phyloP scores from a whole-genome alignment of 1,140 invertebrate species.

The Branchinecta lindahli region DNA sequence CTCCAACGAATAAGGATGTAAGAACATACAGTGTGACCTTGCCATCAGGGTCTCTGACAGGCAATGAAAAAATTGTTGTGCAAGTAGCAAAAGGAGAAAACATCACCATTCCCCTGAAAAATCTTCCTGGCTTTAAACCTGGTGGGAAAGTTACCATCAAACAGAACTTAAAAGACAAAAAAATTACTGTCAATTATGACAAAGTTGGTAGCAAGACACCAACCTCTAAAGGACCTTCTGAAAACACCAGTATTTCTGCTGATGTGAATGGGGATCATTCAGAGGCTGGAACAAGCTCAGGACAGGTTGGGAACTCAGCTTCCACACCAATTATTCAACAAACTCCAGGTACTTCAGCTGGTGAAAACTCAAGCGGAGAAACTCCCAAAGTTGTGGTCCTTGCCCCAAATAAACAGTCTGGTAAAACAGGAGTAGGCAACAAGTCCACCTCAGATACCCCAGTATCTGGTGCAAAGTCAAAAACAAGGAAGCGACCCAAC shows the following conservation, averaged over 20 bases:
- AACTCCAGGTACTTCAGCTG: background rate
- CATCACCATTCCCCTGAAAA: background rate
- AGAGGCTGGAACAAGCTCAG: background rate
- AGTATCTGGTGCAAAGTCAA: no score
- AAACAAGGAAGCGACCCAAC: background rate
- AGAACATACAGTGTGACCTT: background rate
- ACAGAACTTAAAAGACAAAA: background rate
- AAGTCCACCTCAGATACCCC: background rate
- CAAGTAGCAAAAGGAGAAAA: background rate
- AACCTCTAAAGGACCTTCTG: background rate
- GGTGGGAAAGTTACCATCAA: conserved; percentile 1
- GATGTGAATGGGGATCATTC: background rate
- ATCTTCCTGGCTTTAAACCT: conserved; percentile 2
- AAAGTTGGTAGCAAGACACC: background rate
- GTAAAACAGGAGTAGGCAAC: background rate
- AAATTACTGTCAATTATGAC: conserved; percentile 2
- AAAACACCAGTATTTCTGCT: background rate
- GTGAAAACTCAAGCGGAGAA: background rate
- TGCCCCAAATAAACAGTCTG: background rate
- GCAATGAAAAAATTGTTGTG: conserved; percentile 1
- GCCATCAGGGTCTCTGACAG: background rate
- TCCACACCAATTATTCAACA: background rate
- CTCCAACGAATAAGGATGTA: background rate
- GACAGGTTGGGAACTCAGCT: background rate
- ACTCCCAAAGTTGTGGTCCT: background rate